Evolutionary conservation across 2,797 vertebrate species (phyloP), one percentile per base, ranked within the genome.

Genomic region (Onychomys leucogaster): DNA sequence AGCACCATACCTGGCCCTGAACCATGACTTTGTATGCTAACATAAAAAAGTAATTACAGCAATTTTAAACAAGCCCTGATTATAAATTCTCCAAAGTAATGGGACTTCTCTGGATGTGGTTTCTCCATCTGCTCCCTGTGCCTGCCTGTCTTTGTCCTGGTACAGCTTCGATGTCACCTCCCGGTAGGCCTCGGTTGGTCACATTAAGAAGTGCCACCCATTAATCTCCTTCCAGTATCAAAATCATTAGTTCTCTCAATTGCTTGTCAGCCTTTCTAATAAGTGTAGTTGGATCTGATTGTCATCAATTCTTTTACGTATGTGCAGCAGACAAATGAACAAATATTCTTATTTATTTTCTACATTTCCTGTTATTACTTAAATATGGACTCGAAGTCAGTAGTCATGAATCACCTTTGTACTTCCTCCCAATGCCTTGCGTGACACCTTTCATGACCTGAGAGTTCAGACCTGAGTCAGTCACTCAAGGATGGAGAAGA

Each of bases 281-380:
- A 76, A 34, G 37, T 6, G 65, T 6, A 85, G 61, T 43, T 46
- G 17, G 49, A 5, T 13, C 21, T 59, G 21, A 25, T 55, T 11
- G 41, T 34, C 71, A 9, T 1, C n/a, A 10, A 29, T 37, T 65
- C 65, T 46, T 4, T 59, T 32, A 32, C 0, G 2, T 34, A 57
- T 5, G 2, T 23, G 11, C 34, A 25, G 8, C 19, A 85, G 59
- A 65, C 27, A 32, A 27, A 41, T 43, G 52, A 65, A 57, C 29
- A 93, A 46, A 93, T 67, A 19, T 17, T 59, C 8, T n/a, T 81
- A 57, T 69, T 73, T 61, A 80, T 83, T 78, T 80, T 93, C 69
- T 69, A 37, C 29, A 49, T n/a, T 84, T 75, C 76, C 77, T 76
- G 63, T 96, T 41, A 52, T 52, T 90, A 90, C 82, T 75, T 90